phyloP scores from a whole-genome alignment of 2,113 vertebrate species.

The Osmerus eperlanus region DNA sequence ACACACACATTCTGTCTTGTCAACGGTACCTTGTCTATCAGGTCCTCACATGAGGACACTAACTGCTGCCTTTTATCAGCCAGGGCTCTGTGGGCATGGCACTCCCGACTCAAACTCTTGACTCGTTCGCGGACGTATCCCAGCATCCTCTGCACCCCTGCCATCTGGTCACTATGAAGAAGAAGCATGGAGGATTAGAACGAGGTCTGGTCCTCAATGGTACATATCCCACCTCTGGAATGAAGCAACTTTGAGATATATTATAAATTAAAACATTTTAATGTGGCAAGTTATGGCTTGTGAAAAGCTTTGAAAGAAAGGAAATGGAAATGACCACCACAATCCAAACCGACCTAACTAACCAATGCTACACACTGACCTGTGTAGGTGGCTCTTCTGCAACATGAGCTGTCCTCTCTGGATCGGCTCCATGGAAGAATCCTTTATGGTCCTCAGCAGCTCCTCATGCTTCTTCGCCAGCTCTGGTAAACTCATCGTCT shows the following conservation, averaged over 20 bases:
- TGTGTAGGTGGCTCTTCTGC: constrained; percentile 67
- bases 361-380: constrained; percentile 60
- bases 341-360: no score
- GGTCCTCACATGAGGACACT: constrained; percentile 68
- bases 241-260: neutral
- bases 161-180: constrained; percentile 55
- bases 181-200: neutral
- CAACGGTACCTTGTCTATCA: constrained; percentile 74
- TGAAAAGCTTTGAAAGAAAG: no score
- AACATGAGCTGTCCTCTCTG: constrained; percentile 75
- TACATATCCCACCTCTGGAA: neutral
- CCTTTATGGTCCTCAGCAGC: constrained; percentile 67
- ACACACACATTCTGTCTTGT: neutral
- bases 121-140: constrained; percentile 66
- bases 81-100: constrained; percentile 60
- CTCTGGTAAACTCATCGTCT: constrained; percentile 61
- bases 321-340: neutral
- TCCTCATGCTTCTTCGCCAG: constrained; percentile 69
- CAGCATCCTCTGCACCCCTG: constrained; percentile 73
- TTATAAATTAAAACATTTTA: no score
- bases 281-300: no score
- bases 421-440: constrained; percentile 65
- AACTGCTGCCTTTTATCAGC: constrained; percentile 68
- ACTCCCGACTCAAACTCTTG: constrained; percentile 63
- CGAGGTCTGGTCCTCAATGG: neutral